These are phyloP conservation scores for Subanguina moxae DNA, from an alignment of 1,140 invertebrate species.

Conservation along the genomic window DNA sequence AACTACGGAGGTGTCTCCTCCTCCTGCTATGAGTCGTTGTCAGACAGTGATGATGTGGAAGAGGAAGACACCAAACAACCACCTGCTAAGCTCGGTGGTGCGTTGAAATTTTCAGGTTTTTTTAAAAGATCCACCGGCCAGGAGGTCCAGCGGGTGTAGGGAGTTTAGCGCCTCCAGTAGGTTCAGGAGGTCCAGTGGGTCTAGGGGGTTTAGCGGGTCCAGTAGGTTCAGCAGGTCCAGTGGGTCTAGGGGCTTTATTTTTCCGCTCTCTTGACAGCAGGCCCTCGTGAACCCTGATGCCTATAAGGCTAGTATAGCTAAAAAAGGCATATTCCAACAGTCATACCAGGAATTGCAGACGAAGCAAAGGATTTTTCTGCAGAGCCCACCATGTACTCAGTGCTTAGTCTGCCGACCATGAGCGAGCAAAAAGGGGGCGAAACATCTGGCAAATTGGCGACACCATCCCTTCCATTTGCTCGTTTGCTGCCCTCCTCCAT, in stretches of 20 bases:
- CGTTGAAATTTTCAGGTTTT: not conserved
- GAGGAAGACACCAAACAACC: not conserved
- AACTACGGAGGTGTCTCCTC: conserved; percentile 22
- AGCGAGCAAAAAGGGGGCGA: not conserved
- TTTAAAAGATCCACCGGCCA: not conserved
- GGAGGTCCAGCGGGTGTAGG: too few species aligned
- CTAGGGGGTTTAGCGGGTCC: too few species aligned
- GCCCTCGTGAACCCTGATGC: too few species aligned
- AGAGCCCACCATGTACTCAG: not conserved
- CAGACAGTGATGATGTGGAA: conserved; percentile 23
- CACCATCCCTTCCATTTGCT: not conserved
- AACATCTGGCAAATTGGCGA: not conserved
- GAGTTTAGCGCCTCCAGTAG: too few species aligned
- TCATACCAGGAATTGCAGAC: not conserved
- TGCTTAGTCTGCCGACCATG: not conserved
- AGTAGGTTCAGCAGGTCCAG: too few species aligned
- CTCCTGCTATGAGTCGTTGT: conserved; percentile 35
- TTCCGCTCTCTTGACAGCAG: too few species aligned
- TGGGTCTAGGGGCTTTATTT: too few species aligned
- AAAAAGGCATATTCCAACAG: not conserved
- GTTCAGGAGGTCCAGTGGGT: too few species aligned
- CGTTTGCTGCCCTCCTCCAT: not conserved
- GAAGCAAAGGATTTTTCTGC: not conserved
- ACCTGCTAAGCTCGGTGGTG: not conserved
- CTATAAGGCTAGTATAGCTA: not conserved